These are phyloP conservation scores for Aldabrachelys gigantea DNA, from an alignment of 2,113 vertebrate species.

Conservation along the genomic window DNA sequence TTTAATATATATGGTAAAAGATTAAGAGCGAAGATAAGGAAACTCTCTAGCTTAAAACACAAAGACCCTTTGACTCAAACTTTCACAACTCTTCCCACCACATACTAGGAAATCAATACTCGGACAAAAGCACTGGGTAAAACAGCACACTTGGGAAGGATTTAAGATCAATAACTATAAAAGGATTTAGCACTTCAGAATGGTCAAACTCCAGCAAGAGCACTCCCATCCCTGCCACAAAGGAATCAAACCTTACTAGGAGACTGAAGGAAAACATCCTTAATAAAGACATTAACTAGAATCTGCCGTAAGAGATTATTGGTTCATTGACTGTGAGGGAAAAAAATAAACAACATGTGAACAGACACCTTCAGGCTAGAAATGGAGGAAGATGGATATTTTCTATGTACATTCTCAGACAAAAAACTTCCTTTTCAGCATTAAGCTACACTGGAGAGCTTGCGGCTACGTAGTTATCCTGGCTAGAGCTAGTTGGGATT, in stretches of 20 bases:
- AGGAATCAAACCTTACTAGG: not conserved
- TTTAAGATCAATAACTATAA: not conserved
- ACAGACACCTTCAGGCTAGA: not conserved
- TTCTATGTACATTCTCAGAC: not conserved
- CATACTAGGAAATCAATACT: not conserved
- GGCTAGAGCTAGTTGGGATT: not conserved
- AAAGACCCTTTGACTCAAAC: not conserved
- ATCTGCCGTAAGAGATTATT: not conserved
- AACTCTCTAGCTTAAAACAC: not conserved
- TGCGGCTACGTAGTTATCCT: not conserved
- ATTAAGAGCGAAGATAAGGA: not conserved
- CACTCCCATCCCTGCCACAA: not conserved
- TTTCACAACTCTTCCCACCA: not conserved
- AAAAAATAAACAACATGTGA: not conserved
- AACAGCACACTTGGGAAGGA: not conserved
- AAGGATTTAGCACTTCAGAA: not conserved
- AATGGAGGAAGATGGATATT: not conserved
- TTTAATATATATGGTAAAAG: not conserved
- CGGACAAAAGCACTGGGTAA: not conserved
- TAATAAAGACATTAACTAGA: not conserved
- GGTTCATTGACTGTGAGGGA: no score
- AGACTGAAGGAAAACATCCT: not conserved
- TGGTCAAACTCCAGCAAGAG: not conserved
- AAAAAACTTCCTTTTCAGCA: not conserved
- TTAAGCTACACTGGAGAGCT: not conserved